Evolutionary conservation across 53 echinoderm and acorn worm species (phyloP).

Genomic region (Apostichopus leukothele): DNA sequence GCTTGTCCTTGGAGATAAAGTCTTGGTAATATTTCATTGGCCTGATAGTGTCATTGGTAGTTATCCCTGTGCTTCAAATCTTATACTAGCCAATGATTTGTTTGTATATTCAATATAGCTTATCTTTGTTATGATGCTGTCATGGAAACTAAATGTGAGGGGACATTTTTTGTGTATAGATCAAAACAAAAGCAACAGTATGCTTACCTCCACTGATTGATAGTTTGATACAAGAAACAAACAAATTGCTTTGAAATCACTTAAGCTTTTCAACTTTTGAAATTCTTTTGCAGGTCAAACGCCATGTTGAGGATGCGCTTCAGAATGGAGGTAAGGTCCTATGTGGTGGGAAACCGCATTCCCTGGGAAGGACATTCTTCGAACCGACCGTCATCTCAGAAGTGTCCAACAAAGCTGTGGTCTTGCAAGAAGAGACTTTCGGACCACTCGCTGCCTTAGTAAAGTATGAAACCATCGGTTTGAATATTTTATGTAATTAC

Average conservation of each 20-base stretch:
- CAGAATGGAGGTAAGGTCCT: conserved; percentile 53
- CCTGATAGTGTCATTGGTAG: too few species aligned
- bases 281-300: conserved; percentile 27
- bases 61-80: too few species aligned
- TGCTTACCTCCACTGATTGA: background rate
- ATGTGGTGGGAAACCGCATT: conserved; percentile 51
- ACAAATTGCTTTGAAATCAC: background rate
- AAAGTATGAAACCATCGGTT: conserved; percentile 5
- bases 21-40: too few species aligned
- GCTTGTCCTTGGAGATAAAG: too few species aligned
- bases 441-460: conserved; percentile 48
- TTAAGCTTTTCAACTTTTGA: background rate
- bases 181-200: too few species aligned
- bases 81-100: too few species aligned
- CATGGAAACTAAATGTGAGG: too few species aligned
- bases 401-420: conserved; percentile 41
- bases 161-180: too few species aligned
- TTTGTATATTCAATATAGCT: too few species aligned
- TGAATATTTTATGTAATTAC: too few species aligned
- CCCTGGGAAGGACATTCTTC: conserved; percentile 53
- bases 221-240: background rate
- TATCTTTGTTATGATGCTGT: too few species aligned
- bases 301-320: conserved; percentile 49
- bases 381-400: conserved; percentile 58
- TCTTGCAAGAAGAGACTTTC: conserved; percentile 57